Evolutionary conservation across 2,888 invertebrate species (phyloP), one percentile per base, ranked within the genome.

Genomic region (Ormia ochracea): DNA sequence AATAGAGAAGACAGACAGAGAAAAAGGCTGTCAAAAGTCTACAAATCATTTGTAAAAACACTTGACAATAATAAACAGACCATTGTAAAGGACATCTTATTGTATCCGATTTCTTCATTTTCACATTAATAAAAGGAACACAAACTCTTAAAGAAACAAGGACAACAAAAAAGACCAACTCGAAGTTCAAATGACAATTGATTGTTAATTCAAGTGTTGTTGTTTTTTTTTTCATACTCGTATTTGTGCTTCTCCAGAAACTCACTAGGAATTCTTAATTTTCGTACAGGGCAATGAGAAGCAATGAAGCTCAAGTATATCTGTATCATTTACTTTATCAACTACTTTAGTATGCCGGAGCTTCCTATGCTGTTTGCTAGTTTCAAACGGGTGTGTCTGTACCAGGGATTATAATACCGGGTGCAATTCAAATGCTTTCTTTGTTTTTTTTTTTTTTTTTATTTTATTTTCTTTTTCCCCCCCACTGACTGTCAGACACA

Each of bases 401-500:
- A 63, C 75, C 54, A 72, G 75, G 72, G 68, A 76, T 80, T 80
- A 80, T 48, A 68, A 21, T 48, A 61, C 61, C 54, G 80, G 72
- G 66, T 74, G 54, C 58, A 72, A 63, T 72, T 43, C 52, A 26
- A 9, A 14, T 58, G 10, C 5, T 17, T 56, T 23, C 9, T 58
- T 58, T 52, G n/a, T n/a, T 6, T 26, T 26, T 17, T n/a, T 43
- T 43, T 23, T 48, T 23, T 14, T 28, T n/a, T 36, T 38, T 28
- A 28, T 48, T 10, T 66, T 26, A 9, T 14, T 23, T 10, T 31
- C 28, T 17, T 43, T 56, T 28, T 68, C 58, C 59, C 61, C 56
- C 85, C 83, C 86, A 87, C 86, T 69, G 31, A 72, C 66, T 81
- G 81, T 76, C 82, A 82, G 82, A 82, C 82, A 78, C 80, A 78